Evolutionary conservation across 2,113 vertebrate species (phyloP).

Genomic region (Urocitellus parryii): DNA sequence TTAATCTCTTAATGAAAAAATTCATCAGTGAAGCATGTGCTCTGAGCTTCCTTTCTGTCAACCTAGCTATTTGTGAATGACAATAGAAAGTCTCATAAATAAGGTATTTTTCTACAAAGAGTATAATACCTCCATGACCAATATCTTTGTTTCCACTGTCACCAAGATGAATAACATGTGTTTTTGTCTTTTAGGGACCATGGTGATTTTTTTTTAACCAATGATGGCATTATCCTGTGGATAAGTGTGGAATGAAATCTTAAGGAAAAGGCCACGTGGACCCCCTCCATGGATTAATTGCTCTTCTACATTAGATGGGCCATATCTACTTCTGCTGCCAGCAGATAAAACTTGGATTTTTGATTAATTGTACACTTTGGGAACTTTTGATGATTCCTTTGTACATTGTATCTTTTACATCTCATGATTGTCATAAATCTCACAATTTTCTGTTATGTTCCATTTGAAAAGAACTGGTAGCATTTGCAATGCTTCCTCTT

Average conservation of each 20-base stretch:
- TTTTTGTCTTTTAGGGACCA: slow-evolving; percentile 94
- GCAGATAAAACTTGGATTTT: background rate
- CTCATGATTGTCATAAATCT: slow-evolving; percentile 71
- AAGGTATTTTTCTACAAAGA: slow-evolving; percentile 92
- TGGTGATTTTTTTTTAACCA: slow-evolving; percentile 91
- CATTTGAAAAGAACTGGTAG: slow-evolving; percentile 39
- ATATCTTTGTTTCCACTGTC: slow-evolving; percentile 91
- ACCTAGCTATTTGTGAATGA: slow-evolving; percentile 94
- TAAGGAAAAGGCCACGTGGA: slow-evolving; percentile 91
- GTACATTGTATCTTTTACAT: slow-evolving; percentile 81
- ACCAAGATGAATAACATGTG: slow-evolving; percentile 91
- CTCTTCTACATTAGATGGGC: background rate
- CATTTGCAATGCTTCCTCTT: background rate
- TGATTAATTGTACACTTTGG: slow-evolving; percentile 83
- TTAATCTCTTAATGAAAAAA: slow-evolving; percentile 93
- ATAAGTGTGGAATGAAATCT: slow-evolving; percentile 91
- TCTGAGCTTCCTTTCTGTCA: slow-evolving; percentile 92
- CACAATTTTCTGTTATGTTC: slow-evolving; percentile 21
- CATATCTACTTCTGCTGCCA: slow-evolving; percentile 40
- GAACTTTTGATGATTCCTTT: slow-evolving; percentile 78
- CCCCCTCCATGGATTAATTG: slow-evolving; percentile 87
- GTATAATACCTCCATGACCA: slow-evolving; percentile 93
- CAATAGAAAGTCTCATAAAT: slow-evolving; percentile 92
- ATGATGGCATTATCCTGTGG: slow-evolving; percentile 91
- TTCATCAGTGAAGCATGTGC: slow-evolving; percentile 94